These are phyloP conservation scores for Nyctereutes procyonoides DNA, from an alignment of 2,113 vertebrate genomes.

Conservation along the genomic window DNA sequence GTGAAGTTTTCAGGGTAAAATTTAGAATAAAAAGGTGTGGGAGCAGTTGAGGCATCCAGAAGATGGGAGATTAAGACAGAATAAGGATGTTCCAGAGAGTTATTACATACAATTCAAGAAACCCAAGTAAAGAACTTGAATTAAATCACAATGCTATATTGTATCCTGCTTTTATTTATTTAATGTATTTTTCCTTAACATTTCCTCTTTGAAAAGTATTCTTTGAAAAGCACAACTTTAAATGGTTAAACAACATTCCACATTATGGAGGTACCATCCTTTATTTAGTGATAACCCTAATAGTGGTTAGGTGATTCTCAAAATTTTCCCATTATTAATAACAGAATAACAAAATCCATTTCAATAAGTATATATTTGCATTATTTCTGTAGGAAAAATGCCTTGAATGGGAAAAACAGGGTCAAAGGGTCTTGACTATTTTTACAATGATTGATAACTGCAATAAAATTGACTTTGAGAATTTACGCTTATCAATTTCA, in stretches of 20 bases:
- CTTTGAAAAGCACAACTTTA: neutral
- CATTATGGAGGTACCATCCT: neutral
- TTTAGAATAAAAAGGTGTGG: neutral
- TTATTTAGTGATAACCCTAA: neutral
- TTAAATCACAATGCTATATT: neutral
- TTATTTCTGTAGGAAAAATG: neutral
- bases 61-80: neutral
- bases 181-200: neutral
- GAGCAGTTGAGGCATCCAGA: neutral
- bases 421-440: neutral
- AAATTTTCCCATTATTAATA: neutral
- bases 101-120: neutral
- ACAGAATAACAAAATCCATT: neutral
- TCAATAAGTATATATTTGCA: neutral
- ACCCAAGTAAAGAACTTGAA: neutral
- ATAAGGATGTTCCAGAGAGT: neutral
- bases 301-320: neutral
- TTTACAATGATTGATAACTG: neutral
- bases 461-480: neutral
- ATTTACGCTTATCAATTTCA: neutral
- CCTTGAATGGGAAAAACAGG: neutral
- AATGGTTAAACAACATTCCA: neutral
- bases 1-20: neutral
- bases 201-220: neutral
- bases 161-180: neutral